Evolutionary conservation across 2,888 invertebrate species (phyloP).

Genomic region (Formica aserva): DNA sequence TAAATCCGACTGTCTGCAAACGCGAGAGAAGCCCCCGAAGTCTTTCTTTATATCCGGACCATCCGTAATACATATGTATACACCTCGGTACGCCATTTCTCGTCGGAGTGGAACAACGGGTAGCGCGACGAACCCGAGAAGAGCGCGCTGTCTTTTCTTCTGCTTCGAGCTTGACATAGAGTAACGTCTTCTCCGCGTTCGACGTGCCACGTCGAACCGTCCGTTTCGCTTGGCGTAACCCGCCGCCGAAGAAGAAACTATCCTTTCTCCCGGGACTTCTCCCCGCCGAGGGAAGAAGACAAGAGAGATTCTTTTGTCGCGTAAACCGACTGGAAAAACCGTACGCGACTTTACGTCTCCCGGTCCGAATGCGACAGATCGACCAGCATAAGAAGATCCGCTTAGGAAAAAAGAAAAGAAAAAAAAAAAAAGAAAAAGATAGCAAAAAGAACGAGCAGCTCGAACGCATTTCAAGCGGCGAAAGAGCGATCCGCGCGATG

Average conservation of each 20-base stretch:
- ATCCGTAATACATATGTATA: constrained; percentile 49
- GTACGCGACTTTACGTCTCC: constrained; percentile 66
- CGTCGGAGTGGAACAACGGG: constrained; percentile 44
- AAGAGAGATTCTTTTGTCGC: constrained; percentile 67
- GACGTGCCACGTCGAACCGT: constrained; percentile 55
- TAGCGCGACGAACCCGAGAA: constrained; percentile 29
- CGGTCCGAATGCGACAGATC: constrained; percentile 43
- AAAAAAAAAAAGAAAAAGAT: neutral
- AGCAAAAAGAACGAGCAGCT: neutral
- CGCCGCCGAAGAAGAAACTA: constrained; percentile 54
- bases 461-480: constrained; percentile 14
- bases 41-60: constrained; percentile 35
- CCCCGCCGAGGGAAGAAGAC: constrained; percentile 36
- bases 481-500: constrained; percentile 20
- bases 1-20: constrained; percentile 30
- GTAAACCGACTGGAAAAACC: constrained; percentile 71
- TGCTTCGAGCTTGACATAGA: constrained; percentile 57
- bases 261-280: constrained; percentile 54
- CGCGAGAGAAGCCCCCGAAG: neutral
- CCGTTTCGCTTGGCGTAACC: constrained; percentile 63
- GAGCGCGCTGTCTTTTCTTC: constrained; percentile 40
- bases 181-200: constrained; percentile 65
- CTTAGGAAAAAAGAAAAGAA: neutral
- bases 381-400: constrained; percentile 17
- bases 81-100: constrained; percentile 22